These are phyloP conservation scores for Cistogaster globosa DNA, from an alignment of 2,888 invertebrate species.

Conservation along the genomic window DNA sequence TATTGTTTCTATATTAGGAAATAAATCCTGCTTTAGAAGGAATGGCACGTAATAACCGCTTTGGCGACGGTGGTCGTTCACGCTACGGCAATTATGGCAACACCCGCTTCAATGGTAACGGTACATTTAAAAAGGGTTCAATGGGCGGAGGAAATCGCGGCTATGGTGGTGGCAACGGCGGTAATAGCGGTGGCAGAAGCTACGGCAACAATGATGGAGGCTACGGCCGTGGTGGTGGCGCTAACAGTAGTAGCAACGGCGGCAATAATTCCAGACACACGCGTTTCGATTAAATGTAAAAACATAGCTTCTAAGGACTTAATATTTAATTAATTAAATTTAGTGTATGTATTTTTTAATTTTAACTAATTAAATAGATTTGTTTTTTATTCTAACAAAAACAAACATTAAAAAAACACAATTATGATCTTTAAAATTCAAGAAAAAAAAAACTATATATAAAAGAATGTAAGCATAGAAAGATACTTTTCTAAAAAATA, in stretches of 20 bases:
- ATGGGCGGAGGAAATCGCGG: conserved; percentile 75
- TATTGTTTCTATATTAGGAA: conserved; percentile 84
- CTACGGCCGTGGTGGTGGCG: conserved; percentile 67
- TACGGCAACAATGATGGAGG: conserved; percentile 72
- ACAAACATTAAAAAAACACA: neutral
- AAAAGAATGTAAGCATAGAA: neutral
- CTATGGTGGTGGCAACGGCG: conserved; percentile 74
- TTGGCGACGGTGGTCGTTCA: conserved; percentile 81
- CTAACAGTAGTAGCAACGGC: conserved; percentile 73
- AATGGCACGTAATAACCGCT: conserved; percentile 87
- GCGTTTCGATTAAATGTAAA: conserved; percentile 79
- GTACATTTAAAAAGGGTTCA: conserved; percentile 76
- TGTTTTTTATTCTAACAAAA: conserved; percentile 63
- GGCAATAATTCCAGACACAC: conserved; percentile 77
- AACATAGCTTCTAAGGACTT: conserved; percentile 72
- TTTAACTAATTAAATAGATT: conserved; percentile 50
- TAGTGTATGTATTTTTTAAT: conserved; percentile 53
- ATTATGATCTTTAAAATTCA: neutral
- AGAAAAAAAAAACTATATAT: conserved; percentile 5
- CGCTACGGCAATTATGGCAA: conserved; percentile 70
- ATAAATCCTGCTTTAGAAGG: conserved; percentile 93
- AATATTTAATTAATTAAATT: conserved; percentile 68
- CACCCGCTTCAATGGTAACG: conserved; percentile 81
- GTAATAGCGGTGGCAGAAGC: conserved; percentile 69
- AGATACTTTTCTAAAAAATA: conserved; percentile 16